These are phyloP conservation scores for Dryocosmus kuriphilus DNA, from an alignment of 2,888 invertebrate species.

Conservation along the genomic window DNA sequence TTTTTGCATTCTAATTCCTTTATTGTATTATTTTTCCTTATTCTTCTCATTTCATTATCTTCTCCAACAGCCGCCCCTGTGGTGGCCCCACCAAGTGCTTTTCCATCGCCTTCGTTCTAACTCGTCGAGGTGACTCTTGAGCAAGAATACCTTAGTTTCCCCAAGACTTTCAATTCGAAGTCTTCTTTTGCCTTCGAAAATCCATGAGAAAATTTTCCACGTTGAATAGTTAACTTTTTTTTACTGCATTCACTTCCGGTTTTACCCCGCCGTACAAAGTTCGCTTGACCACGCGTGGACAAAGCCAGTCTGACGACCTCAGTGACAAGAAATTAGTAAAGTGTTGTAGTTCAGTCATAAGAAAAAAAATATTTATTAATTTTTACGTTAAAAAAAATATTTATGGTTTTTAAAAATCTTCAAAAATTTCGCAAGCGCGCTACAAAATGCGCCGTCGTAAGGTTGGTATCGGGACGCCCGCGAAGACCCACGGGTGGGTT, in stretches of 20 bases:
- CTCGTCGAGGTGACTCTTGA: conserved; percentile 7
- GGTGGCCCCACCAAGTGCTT: conserved; percentile 20
- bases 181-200: neutral
- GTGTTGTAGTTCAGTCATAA: neutral
- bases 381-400: neutral
- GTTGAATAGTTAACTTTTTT: conserved; percentile 18
- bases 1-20: neutral
- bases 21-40: neutral
- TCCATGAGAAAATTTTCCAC: neutral
- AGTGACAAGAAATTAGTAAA: neutral
- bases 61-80: neutral
- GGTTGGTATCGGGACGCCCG: conserved; percentile 67
- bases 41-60: conserved; percentile 17
- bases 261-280: conserved; percentile 33
- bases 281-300: neutral
- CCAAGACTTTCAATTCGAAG: conserved; percentile 24
- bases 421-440: conserved; percentile 37
- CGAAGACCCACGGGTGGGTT: conserved; percentile 16
- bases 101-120: neutral
- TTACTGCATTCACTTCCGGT: conserved; percentile 17
- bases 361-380: neutral
- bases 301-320: neutral
- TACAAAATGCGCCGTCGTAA: conserved; percentile 70
- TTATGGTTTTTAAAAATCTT: neutral
- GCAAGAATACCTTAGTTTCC: conserved; percentile 15